Evolutionary conservation across 2,888 invertebrate genomes (phyloP).

Genomic region (Ecliptopera silaceata): DNA sequence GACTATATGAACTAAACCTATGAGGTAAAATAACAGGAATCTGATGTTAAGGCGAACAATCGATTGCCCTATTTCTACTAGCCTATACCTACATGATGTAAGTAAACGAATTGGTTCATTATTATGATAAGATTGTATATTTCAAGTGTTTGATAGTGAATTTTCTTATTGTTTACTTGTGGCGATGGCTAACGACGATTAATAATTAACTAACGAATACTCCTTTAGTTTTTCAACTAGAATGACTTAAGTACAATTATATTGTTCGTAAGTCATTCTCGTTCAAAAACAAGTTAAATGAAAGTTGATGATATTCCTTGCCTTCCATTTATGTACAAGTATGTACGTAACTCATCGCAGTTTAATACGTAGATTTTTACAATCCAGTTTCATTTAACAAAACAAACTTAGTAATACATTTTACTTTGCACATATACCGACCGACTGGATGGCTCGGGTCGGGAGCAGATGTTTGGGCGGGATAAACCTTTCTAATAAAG

Average conservation of each 20-base stretch:
- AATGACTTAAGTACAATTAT: too few relatives aligned
- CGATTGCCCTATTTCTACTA: constrained; percentile 13
- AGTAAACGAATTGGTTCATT: constrained; percentile 19
- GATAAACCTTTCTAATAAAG: constrained; percentile 56
- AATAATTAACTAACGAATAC: constrained; percentile 41
- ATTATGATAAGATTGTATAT: constrained; percentile 27
- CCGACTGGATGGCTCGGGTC: constrained; percentile 48
- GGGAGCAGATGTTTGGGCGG: constrained; percentile 66
- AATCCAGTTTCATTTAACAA: constrained; percentile 61
- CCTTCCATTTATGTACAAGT: too few relatives aligned
- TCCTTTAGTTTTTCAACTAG: too few relatives aligned
- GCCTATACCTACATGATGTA: constrained; percentile 8
- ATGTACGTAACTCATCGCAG: too few relatives aligned
- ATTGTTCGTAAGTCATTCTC: too few relatives aligned
- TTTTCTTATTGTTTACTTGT: constrained; percentile 6
- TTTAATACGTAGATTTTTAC: constrained; percentile 26
- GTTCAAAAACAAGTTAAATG: too few relatives aligned
- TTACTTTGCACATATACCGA: constrained; percentile 59
- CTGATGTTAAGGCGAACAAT: background rate
- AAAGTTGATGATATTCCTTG: too few relatives aligned
- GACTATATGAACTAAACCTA: constrained; percentile 13
- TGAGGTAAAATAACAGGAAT: too few relatives aligned
- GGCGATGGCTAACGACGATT: background rate
- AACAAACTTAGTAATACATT: constrained; percentile 58
- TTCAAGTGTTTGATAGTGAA: constrained; percentile 19